A percentile compares a stretch with the other conserved stretches of the same genome.
These are phyloP conservation scores for Euglossa dilemma DNA, from an alignment of 1,140 invertebrate genomes.

Conservation along the genomic window DNA sequence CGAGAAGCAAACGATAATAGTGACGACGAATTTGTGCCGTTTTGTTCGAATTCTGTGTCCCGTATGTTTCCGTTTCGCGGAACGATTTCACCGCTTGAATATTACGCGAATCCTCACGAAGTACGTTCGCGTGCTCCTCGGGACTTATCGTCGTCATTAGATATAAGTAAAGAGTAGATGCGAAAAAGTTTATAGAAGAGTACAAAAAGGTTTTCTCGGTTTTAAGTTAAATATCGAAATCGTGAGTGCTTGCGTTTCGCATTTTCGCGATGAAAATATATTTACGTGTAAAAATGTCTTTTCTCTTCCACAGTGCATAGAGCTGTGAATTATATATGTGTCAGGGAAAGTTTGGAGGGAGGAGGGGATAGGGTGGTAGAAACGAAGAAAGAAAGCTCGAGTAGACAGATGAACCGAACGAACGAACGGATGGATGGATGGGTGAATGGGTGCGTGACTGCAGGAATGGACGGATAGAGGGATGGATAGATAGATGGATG, in stretches of 20 bases:
- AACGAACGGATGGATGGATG: too few species aligned
- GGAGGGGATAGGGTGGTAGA: too few species aligned
- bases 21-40: slow-evolving; percentile 51
- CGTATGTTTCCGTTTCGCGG: slow-evolving; percentile 15
- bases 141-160: slow-evolving; percentile 59
- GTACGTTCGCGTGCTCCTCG: slow-evolving; percentile 34
- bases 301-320: slow-evolving; percentile 58
- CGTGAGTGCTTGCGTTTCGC: slow-evolving; percentile 60
- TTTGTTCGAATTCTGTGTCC: slow-evolving; percentile 37
- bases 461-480: neutral
- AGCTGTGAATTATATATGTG: slow-evolving; percentile 35
- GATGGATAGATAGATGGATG: neutral
- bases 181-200: slow-evolving; percentile 76
- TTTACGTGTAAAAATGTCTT: slow-evolving; percentile 48
- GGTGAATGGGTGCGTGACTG: too few species aligned
- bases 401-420: too few species aligned
- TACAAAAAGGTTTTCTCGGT: slow-evolving; percentile 74
- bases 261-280: slow-evolving; percentile 47
- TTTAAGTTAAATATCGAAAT: slow-evolving; percentile 66
- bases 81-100: neutral
- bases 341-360: neutral
- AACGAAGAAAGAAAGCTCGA: too few species aligned
- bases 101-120: slow-evolving; percentile 23
- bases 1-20: slow-evolving; percentile 30
- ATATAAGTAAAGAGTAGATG: slow-evolving; percentile 60